Evolutionary conservation across 2,797 vertebrate species (phyloP), one percentile per base, ranked within the genome.

Genomic region (Arrhamphus sclerolepis): DNA sequence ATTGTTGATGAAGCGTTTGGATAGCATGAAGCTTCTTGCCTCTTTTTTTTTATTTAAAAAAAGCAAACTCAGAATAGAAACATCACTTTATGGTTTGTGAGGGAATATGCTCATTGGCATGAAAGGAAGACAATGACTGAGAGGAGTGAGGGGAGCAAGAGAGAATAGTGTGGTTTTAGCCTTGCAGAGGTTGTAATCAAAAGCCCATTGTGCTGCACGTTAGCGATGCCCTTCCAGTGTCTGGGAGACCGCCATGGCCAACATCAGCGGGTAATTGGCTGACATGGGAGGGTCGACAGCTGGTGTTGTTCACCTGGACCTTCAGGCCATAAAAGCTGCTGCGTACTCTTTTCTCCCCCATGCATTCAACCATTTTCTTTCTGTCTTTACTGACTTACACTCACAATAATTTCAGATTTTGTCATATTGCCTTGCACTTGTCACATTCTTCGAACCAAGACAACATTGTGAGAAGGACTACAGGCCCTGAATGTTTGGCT

Each of bases 1-100:
- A 7, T 57, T 79, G 67, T 83, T 73, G 78, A 79, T 72, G 80
- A 72, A 74, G 68, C 78, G 75, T 62, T 67, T 41, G 42, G 55
- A 56, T 62, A 61, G 66, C 67, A 56, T 70, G 50, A 52, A 58
- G 56, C 66, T 59, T 26, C 57, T 42, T 70, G 59, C 67, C 64
- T 66, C 54, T 62, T 19, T 7, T 56, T 39, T 58, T 43, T 58
- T 58, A 43, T 61, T 29, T 62, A n/a, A n/a, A n/a, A n/a, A n/a
- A n/a, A n/a, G n/a, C n/a, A n/a, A n/a, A n/a, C 51, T 49, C 48
- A 41, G 42, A 64, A 43, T 55, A 70, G 28, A 72, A 68, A 74
- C 39, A 69, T 48, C n/a, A 46, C n/a, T 71, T 68, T 74, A 64
- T 26, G 63, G 52, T 42, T 44, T 22, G 40, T 59, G 59, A 44